Base-by-base conservation (phyloP, 2,797 vertebrate genomes). In the Tarsius wallacei region DNA sequence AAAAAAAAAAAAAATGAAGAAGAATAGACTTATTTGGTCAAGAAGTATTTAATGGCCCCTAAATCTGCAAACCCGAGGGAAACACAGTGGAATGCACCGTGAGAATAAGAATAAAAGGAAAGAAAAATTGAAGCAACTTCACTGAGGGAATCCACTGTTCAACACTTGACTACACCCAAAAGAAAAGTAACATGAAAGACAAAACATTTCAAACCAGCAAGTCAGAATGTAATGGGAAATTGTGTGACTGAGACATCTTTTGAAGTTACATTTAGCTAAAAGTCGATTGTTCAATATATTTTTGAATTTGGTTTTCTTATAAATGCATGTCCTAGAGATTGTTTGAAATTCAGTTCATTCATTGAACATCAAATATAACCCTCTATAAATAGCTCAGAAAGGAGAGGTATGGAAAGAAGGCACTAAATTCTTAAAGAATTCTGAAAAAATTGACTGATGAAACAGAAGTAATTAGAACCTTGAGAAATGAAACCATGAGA, bases 331-430 rank as follows among this genome's bases (percentile, higher is more conserved):
- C 42, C 28, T 53, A 84, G 93, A 94, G 95, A 73, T 57, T 49
- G 49, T 92, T 21, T 78, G 26, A 96, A 82, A 87, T 91, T 70
- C 19, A 87, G 73, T 64, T 93, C 64, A 73, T 85, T 95, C 31
- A 31, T 49, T 87, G 16, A 74, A 78, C 8, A 71, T 2, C 70
- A 33, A 78, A 24, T 57, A 68, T 61, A 83, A 57, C 10, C 14
- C 51, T 26, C 76, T 76, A 70, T 49, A 74, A 93, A 92, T 13
- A 49, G 14, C 31, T 63, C 74, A 77, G 73, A 80, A 93, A 86
- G 76, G 53, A 93, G 17, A 87, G 15, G 63, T 13, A 51, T 28
- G 17, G 19, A 31, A 61, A 85, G 21, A 74, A 17, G 16, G 57
- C 57, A 47, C 26, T 78, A 74, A 63, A 86, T 15, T 82, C 36